phyloP scores from a whole-genome alignment of 2,797 vertebrate genomes.

The Steatocranus sp. region DNA sequence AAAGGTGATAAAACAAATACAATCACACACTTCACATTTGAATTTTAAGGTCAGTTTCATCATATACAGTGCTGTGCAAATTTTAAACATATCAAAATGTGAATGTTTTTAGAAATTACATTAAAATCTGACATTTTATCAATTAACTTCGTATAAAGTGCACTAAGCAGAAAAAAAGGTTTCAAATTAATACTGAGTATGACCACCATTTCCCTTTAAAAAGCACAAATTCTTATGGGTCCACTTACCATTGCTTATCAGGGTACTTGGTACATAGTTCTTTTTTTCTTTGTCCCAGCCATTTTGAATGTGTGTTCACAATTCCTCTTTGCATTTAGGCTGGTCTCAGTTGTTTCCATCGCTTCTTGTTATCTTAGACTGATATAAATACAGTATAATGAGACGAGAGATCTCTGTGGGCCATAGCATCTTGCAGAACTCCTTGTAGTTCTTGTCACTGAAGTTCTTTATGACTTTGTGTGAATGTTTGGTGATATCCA shows the following conservation, averaged over 20 bases:
- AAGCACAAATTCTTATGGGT: not conserved
- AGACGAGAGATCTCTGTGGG: not conserved
- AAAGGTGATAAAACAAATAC: not conserved
- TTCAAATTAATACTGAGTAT: not conserved
- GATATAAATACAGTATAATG: not conserved
- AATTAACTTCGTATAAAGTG: not conserved
- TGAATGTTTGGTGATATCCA: not conserved
- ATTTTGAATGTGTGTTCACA: not conserved
- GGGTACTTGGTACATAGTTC: not conserved
- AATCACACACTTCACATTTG: not conserved
- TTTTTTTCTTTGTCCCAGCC: not conserved
- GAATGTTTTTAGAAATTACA: not conserved
- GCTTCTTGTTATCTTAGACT: not conserved
- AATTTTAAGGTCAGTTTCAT: not conserved
- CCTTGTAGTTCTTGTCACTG: not conserved
- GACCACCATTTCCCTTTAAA: not conserved
- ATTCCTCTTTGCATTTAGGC: not conserved
- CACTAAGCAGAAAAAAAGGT: not conserved
- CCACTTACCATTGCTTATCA: not conserved
- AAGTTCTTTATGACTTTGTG: not conserved
- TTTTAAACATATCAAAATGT: not conserved
- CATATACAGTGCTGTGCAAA: not conserved
- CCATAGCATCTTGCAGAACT: not conserved
- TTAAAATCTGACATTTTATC: not conserved
- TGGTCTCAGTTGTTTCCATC: not conserved